Evolutionary conservation across 2,797 vertebrate species (phyloP), one percentile per base, ranked within the genome.

Genomic region (Peromyscus melanophrys): DNA sequence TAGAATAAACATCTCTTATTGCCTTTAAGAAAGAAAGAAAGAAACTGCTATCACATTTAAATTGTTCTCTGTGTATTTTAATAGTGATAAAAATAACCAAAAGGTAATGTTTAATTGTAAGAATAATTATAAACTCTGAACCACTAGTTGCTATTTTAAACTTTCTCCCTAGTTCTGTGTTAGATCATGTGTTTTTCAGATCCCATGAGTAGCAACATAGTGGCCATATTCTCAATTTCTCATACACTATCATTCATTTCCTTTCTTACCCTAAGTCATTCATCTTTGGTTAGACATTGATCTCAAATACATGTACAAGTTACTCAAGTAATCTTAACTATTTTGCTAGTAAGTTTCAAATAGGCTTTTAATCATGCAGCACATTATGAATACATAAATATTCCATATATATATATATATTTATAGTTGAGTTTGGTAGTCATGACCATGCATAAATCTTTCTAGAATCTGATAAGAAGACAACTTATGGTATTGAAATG

Each of bases 11-110:
- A 55, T 55, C 55, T 57, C 55, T 57, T 57, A 57, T 19, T 57
- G 3, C 55, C 55, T 57, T 57, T 57, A 57, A 57, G 17, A 57
- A 55, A 55, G 52, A 55, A 55, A 55, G 17, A 57, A 11, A 78
- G 46, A 46, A 19, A 67, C 19, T 37, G 13, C 61, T 97, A 12
- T 90, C 14, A 61, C 76, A 84, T 71, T 65, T 43, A 29, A 86
- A 75, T 82, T 94, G 7, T 85, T 17, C 27, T 93, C 34, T 59
- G 1, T 95, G 23, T 82, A 19, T 89, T 83, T 87, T 46, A 83
- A 29, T 81, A 29, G 27, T 49, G 14, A 55, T 73, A 8, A 76
- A 81, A 93, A 19, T 92, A 59, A 19, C 34, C 1, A 4, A 73
- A 43, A 89, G 37, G 12, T 81, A 63, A 94, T 63, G n/a, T 90